A percentile compares a stretch with the other conserved stretches of the same genome.
Conservation (phyloP, 1,140 invertebrate genomes). For the Trichonephila inaurata region DNA sequence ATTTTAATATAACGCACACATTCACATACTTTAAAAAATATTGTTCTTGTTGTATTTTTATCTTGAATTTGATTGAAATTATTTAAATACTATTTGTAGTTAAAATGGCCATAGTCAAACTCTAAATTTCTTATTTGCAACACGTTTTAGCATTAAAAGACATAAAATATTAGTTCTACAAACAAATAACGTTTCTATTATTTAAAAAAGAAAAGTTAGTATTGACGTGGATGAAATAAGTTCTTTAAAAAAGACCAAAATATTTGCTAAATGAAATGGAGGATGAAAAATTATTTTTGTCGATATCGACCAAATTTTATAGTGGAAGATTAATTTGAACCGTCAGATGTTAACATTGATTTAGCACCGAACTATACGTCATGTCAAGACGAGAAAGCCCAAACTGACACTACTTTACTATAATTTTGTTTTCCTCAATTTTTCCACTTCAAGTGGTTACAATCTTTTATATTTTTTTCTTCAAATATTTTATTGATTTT, state of each 20-base stretch:
- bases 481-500: not conserved
- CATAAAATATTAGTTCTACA: no score
- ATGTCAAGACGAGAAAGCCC: conserved; percentile 11
- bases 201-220: not conserved
- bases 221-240: not conserved
- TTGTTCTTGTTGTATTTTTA: no score
- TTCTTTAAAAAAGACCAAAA: not conserved
- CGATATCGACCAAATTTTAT: conserved; percentile 39
- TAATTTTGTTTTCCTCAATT: conserved; percentile 54
- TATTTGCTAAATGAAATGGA: not conserved
- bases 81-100: no score
- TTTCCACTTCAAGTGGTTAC: conserved; percentile 49
- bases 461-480: not conserved
- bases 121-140: no score
- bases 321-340: conserved; percentile 49
- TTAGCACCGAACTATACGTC: conserved; percentile 53
- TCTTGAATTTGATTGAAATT: no score
- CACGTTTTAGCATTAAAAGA: no score
- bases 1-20: no score
- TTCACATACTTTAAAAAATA: no score
- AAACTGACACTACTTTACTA: conserved; percentile 40
- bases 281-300: conserved; percentile 11
- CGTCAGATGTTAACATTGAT: conserved; percentile 69
- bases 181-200: not conserved
- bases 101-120: no score